Evolutionary conservation across 1,140 invertebrate species (phyloP).

Genomic region (Mactra quadrangularis): DNA sequence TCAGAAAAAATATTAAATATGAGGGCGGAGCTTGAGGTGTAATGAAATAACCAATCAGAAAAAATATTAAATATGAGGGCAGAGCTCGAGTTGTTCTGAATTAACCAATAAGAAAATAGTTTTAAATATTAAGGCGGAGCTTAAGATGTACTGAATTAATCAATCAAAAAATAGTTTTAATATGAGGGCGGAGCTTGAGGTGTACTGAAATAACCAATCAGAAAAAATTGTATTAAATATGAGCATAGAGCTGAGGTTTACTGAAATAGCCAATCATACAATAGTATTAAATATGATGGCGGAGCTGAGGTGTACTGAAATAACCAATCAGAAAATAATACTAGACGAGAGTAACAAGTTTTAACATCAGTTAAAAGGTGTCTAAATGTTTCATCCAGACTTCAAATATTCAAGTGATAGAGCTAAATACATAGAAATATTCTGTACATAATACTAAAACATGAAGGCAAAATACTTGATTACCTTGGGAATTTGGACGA

Average conservation of each 20-base stretch:
- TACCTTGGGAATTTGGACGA: too few relatives aligned
- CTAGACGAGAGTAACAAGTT: constrained; percentile 79
- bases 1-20: constrained; percentile 71
- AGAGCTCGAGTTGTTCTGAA: constrained; percentile 43
- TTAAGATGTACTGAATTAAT: too few relatives aligned
- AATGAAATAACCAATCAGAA: constrained; percentile 21
- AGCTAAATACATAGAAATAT: too few relatives aligned
- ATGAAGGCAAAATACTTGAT: too few relatives aligned
- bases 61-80: constrained; percentile 72
- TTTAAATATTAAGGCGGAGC: too few relatives aligned
- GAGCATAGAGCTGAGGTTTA: constrained; percentile 44
- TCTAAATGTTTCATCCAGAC: too few relatives aligned
- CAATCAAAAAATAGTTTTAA: too few relatives aligned
- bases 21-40: constrained; percentile 45
- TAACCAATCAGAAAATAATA: not conserved
- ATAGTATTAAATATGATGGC: constrained; percentile 73
- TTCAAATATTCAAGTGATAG: too few relatives aligned
- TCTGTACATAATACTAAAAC: too few relatives aligned
- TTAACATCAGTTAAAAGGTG: too few relatives aligned
- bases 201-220: constrained; percentile 28
- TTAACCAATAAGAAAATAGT: not conserved
- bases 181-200: constrained; percentile 72
- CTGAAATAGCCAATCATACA: constrained; percentile 15
- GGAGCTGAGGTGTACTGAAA: constrained; percentile 48
- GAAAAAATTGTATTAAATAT: constrained; percentile 73